phyloP scores from a whole-genome alignment of 2,888 invertebrate species.

The Noctua pronuba region DNA sequence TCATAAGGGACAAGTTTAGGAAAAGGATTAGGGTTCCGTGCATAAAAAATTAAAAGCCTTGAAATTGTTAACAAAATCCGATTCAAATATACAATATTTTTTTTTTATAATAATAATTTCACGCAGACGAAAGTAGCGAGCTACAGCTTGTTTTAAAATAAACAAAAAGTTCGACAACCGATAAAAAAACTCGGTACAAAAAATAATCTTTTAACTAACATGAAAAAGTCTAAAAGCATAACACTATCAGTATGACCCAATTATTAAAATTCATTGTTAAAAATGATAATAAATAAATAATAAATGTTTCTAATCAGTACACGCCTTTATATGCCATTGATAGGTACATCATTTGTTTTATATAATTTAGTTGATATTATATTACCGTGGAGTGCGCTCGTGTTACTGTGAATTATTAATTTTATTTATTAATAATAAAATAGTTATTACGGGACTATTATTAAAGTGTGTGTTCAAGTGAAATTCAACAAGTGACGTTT shows the following conservation, averaged over 20 bases:
- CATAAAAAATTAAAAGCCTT: too few species aligned
- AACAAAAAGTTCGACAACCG: neutral
- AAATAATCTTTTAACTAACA: neutral
- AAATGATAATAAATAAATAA: slow-evolving; percentile 4
- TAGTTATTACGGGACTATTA: slow-evolving; percentile 25
- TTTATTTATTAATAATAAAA: slow-evolving; percentile 5
- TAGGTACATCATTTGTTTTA: slow-evolving; percentile 24
- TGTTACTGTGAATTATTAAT: slow-evolving; percentile 13
- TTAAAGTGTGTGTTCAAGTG: slow-evolving; percentile 16
- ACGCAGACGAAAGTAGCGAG: too few species aligned
- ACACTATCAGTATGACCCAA: slow-evolving; percentile 19
- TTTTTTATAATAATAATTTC: too few species aligned
- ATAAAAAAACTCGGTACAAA: neutral
- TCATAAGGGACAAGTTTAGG: too few species aligned
- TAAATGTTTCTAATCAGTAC: slow-evolving; percentile 31
- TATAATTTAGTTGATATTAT: slow-evolving; percentile 42
- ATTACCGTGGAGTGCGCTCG: slow-evolving; percentile 16
- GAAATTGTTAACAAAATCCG: too few species aligned
- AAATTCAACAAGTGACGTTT: neutral
- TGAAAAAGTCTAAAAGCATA: neutral
- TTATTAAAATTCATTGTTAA: neutral
- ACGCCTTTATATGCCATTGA: slow-evolving; percentile 47
- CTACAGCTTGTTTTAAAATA: neutral
- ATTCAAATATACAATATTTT: too few species aligned
- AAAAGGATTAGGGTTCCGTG: too few species aligned